Conservation (phyloP, 1,140 invertebrate species). For the Panagrolaimus sp. region DNA sequence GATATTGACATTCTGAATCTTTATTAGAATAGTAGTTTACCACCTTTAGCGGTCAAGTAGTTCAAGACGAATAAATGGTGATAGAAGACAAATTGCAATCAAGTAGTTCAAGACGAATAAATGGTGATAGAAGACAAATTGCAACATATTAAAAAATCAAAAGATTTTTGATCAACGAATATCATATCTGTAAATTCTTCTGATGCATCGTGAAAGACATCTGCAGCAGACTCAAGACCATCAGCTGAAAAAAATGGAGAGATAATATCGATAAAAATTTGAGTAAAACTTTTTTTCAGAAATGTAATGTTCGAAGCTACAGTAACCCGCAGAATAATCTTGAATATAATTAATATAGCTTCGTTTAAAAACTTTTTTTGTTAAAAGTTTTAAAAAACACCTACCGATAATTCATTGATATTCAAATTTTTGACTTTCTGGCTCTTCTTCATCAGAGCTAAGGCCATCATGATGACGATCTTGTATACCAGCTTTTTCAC, state of each 20-base stretch:
- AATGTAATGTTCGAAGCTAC: no score
- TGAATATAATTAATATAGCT: no score
- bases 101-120: constrained; percentile 71
- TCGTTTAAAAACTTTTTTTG: no score
- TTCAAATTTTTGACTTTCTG: constrained; percentile 24
- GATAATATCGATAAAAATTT: constrained; percentile 69
- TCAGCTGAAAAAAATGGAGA: constrained; percentile 78
- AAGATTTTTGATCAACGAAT: constrained; percentile 64
- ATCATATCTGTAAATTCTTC: constrained; percentile 76
- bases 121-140: constrained; percentile 77
- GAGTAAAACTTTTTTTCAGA: no score
- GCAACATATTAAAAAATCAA: constrained; percentile 85
- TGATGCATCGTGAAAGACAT: no score
- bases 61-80: constrained; percentile 70
- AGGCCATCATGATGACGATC: constrained; percentile 28
- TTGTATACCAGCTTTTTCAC: no score
- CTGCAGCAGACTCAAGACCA: no score
- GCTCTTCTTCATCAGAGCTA: constrained; percentile 37
- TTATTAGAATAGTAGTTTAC: no score
- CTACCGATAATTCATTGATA: constrained; percentile 31
- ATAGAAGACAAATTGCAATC: no score
- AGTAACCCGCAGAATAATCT: constrained; percentile 58
- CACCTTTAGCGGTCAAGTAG: constrained; percentile 66
- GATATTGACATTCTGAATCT: no score
- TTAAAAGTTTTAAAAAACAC: no score